Percentiles rank a stretch among this genome's conserved stretches.
phyloP scores from a whole-genome alignment of 2,797 vertebrate species.

The Rhadinocentrus ornatus region DNA sequence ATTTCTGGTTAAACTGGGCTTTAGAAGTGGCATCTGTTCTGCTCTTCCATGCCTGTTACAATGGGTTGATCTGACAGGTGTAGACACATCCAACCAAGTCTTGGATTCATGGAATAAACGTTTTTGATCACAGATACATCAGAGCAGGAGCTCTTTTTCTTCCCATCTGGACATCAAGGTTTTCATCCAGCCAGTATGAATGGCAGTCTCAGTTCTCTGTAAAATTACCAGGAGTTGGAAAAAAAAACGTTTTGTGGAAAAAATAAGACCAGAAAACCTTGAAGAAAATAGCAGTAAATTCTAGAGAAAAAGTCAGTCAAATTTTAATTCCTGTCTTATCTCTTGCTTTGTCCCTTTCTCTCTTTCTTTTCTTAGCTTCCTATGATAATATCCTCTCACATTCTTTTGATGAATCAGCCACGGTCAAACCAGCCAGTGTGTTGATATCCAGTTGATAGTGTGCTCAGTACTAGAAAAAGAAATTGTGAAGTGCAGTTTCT shows the following conservation, averaged over 20 bases:
- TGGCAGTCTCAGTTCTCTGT: background rate
- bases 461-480: too few relatives aligned
- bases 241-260: background rate
- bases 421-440: too few relatives aligned
- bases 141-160: background rate
- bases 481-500: too few relatives aligned
- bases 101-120: background rate
- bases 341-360: too few relatives aligned
- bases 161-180: background rate
- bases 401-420: too few relatives aligned
- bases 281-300: background rate
- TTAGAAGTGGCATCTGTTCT: background rate
- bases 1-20: background rate
- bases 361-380: too few relatives aligned
- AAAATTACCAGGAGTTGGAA: background rate
- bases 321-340: too few relatives aligned
- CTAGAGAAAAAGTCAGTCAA: background rate
- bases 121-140: too few relatives aligned
- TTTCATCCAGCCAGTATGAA: background rate
- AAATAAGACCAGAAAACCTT: background rate
- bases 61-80: background rate
- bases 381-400: too few relatives aligned
- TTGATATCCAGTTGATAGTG: too few relatives aligned
- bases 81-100: background rate
- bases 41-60: background rate